Evolutionary conservation across 2,797 vertebrate species (phyloP), one percentile per base, ranked within the genome.

Genomic region (Cheracebus regulus): DNA sequence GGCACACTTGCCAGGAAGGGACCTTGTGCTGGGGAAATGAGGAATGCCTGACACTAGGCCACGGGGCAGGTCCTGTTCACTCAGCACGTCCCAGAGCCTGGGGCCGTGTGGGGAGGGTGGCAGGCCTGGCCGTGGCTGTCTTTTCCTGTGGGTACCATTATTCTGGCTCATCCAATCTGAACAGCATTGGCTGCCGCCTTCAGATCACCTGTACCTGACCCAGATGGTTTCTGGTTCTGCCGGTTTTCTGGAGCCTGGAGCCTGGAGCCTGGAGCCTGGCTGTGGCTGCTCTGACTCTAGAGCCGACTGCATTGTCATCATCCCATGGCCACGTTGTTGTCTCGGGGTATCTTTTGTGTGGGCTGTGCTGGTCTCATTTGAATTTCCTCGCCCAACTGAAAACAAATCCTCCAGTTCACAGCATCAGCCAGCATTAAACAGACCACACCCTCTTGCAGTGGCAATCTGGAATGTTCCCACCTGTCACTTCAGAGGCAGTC

Each of bases 311-410:
- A 11, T 1, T 41, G 20, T 7, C 6, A 22, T 48, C 55, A 48
- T 6, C 52, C 4, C 11, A 4, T 0, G 11, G 46, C 36, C 17
- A 0, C 12, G 57, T 4, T 10, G 58, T 4, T 4, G 46, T 58
- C 48, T 39, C 19, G 57, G 2, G 2, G 9, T 4, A 2, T 6
- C 14, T 10, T 46, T 36, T 5, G 2, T 4, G n/a, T 4, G 30
- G 28, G 17, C 24, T 2, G 30, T 50, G 44, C 64, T 46, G 84
- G 30, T 20, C 15, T 41, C 41, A 10, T 44, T 0, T 33, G 12
- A 4, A 15, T n/a, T 50, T 22, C 39, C 7, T n/a, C 7, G 8
- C 52, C 61, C n/a, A 9, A 26, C 36, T 15, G 39, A n/a, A 41
- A 22, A 67, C 11, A 15, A 33, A 20, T 44, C 61, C 15, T 48